These are phyloP conservation scores for Tenrec ecaudatus DNA, from an alignment of 2,113 vertebrate species.

Conservation along the genomic window DNA sequence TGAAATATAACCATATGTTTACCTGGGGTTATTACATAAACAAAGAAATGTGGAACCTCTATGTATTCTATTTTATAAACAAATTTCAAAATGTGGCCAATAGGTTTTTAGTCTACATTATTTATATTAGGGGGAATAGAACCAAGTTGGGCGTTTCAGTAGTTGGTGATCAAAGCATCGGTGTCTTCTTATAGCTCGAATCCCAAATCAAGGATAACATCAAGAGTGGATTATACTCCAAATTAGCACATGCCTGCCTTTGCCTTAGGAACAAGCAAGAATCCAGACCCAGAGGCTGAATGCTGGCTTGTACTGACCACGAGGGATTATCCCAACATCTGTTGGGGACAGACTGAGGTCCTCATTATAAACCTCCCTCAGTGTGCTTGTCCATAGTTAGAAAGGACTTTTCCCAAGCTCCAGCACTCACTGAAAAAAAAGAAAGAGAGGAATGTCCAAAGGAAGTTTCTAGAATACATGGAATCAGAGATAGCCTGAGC, in stretches of 20 bases:
- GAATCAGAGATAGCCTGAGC: slow-evolving; percentile 7
- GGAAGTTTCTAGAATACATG: not conserved
- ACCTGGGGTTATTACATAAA: slow-evolving; percentile 79
- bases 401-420: slow-evolving; percentile 77
- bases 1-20: slow-evolving; percentile 82
- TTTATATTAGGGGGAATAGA: not conserved
- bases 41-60: slow-evolving; percentile 76
- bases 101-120: slow-evolving; percentile 73
- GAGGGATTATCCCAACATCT: slow-evolving; percentile 82
- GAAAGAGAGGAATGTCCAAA: not conserved
- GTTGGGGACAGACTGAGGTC: slow-evolving; percentile 81
- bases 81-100: slow-evolving; percentile 72
- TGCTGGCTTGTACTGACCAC: slow-evolving; percentile 78
- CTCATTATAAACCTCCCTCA: slow-evolving; percentile 69
- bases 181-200: slow-evolving; percentile 71
- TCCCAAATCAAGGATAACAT: slow-evolving; percentile 74
- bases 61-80: slow-evolving; percentile 73
- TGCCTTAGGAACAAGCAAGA: slow-evolving; percentile 17
- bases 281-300: slow-evolving; percentile 45
- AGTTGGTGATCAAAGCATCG: slow-evolving; percentile 52
- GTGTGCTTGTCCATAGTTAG: slow-evolving; percentile 67
- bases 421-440: not conserved
- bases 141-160: slow-evolving; percentile 67
- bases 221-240: slow-evolving; percentile 76
- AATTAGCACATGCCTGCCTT: slow-evolving; percentile 75